Evolutionary conservation across 2,113 vertebrate species (phyloP), one percentile per base, ranked within the genome.

Genomic region (Talpa occidentalis): DNA sequence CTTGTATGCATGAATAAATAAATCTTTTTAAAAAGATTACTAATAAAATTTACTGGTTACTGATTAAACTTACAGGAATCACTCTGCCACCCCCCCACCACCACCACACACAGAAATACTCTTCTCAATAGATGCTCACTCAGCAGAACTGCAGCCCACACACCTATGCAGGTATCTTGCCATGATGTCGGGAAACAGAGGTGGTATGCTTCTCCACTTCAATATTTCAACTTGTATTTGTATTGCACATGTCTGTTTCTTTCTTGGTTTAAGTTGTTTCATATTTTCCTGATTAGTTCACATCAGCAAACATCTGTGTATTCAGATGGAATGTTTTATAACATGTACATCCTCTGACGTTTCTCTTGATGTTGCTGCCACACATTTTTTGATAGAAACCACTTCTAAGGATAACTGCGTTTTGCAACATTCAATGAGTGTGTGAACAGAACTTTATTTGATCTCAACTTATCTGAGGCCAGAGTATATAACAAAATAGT

Each of bases 191-290:
- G 49, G 49, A 15, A 15, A 1, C 15, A 17, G 49, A 7, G 49
- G 28, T 77, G 95, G 70, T n/a, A 47, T 49, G 22, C 3, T 59
- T n/a, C 26, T 11, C 79, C 37, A 66, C 42, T 70, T 86, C 67
- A 19, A 47, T 54, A 64, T 74, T 76, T 70, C 87, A 8, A 54
- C 2, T 52, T 52, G 15, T 70, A 10, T 64, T 86, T 85, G 52
- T 40, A 52, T 56, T 91, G 24, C 59, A 70, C 37, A 67, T 84
- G 84, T 82, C 32, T 70, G 4, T 52, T 78, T 88, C 22, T 90
- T 69, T 82, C 59, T 88, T 90, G 64, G 22, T 66, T 59, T n/a
- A 67, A 44, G n/a, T 86, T 86, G 74, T 52, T 60, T 95, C 24
- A 49, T 14, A 59, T 72, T 78, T 85, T 40, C 73, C 6, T 85